phyloP scores from a whole-genome alignment of 2,797 vertebrate species.

The Atherinosoma microstoma region DNA sequence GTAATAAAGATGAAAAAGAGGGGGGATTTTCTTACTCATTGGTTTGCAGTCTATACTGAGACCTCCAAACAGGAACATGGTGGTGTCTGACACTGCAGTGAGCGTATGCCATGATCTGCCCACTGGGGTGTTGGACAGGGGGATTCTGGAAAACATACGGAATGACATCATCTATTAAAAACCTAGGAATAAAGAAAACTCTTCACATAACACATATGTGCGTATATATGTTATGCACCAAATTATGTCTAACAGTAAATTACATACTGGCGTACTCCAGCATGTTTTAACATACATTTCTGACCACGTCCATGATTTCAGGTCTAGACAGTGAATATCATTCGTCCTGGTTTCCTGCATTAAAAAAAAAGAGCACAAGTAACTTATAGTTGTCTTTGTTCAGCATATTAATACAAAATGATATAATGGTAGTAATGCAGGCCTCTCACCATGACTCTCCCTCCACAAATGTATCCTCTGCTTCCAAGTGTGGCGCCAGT shows the following conservation, averaged over 20 bases:
- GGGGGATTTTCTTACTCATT: constrained; percentile 85
- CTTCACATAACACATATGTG: neutral
- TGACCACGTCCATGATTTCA: constrained; percentile 93
- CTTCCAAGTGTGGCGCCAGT: constrained; percentile 87
- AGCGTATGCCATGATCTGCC: constrained; percentile 95
- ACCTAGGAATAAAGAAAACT: neutral
- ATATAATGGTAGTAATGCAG: neutral
- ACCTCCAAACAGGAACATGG: constrained; percentile 94
- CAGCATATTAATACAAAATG: neutral
- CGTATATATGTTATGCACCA: neutral
- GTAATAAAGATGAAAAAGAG: neutral
- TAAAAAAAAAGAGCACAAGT: constrained; percentile 5
- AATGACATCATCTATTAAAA: neutral
- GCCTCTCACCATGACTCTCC: constrained; percentile 90
- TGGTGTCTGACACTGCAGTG: constrained; percentile 87
- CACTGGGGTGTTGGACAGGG: constrained; percentile 77
- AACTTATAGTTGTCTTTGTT: neutral
- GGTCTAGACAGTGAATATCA: constrained; percentile 91
- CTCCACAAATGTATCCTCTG: constrained; percentile 92
- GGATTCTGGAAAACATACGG: constrained; percentile 61
- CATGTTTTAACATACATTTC: constrained; percentile 81
- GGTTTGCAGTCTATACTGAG: constrained; percentile 93
- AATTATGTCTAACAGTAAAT: neutral
- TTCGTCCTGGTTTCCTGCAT: constrained; percentile 92
- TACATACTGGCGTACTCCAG: neutral